Conservation (phyloP, 2,888 invertebrate genomes). For the Ophion obscuratus region DNA sequence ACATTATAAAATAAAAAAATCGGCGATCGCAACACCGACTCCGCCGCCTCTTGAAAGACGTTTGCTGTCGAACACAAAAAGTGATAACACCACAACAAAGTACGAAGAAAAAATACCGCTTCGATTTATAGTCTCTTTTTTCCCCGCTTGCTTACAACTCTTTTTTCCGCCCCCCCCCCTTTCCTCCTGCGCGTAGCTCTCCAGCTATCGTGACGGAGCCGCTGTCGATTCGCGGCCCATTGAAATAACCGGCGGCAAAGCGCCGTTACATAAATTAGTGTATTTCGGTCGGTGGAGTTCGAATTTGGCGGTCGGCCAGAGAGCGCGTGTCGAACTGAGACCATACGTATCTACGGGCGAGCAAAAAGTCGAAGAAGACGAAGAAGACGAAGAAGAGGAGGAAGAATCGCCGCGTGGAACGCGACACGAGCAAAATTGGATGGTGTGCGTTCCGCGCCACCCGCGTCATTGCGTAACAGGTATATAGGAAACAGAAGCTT, state of each 20-base stretch:
- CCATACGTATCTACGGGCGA: slow-evolving; percentile 67
- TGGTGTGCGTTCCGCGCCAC: slow-evolving; percentile 70
- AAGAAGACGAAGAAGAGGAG: too few species aligned
- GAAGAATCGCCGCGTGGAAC: slow-evolving; percentile 72
- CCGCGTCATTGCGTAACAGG: slow-evolving; percentile 79
- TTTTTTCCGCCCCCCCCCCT: slow-evolving; percentile 25
- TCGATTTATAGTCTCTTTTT: too few species aligned
- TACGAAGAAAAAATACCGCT: not conserved
- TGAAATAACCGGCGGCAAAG: slow-evolving; percentile 67
- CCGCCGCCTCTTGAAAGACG: too few species aligned
- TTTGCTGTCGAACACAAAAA: too few species aligned
- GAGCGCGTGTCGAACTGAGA: slow-evolving; percentile 77
- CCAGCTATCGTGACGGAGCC: slow-evolving; percentile 37
- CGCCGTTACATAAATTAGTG: slow-evolving; percentile 81
- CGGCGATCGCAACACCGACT: not conserved
- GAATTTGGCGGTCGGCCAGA: slow-evolving; percentile 80
- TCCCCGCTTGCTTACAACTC: not conserved
- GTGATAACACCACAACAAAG: too few species aligned
- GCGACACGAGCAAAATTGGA: slow-evolving; percentile 37
- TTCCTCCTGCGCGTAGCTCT: slow-evolving; percentile 30
- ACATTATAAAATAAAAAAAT: not conserved
- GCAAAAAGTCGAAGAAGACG: slow-evolving; percentile 71
- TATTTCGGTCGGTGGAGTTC: slow-evolving; percentile 79
- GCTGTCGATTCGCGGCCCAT: slow-evolving; percentile 41
- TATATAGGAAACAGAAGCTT: slow-evolving; percentile 59